Percentiles rank a stretch among this genome's conserved stretches.
phyloP scores from a whole-genome alignment of 2,888 invertebrate species.

The Drosophila mimetica region DNA sequence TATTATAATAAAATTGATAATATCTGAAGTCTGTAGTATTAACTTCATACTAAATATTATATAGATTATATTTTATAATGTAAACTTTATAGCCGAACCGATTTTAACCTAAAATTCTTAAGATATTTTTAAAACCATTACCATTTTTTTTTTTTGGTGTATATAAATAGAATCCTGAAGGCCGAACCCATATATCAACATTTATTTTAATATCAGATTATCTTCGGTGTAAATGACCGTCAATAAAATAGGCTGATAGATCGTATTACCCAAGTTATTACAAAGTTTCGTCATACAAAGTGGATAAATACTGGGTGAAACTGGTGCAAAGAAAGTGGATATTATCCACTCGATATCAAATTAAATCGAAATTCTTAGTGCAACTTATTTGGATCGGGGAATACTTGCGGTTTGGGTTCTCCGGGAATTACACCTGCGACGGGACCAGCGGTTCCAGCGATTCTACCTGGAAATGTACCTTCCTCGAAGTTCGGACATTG shows the following conservation, averaged over 20 bases:
- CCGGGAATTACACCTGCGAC: not conserved
- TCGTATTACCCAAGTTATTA: not conserved
- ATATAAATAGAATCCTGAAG: too few species aligned
- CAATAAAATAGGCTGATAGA: not conserved
- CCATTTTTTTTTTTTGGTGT: too few species aligned
- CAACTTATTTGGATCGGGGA: too few species aligned
- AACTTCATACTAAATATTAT: too few species aligned
- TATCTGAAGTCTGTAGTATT: too few species aligned
- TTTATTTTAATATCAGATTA: not conserved
- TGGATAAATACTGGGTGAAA: not conserved
- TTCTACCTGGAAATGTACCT: not conserved
- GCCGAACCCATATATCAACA: not conserved
- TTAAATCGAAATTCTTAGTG: not conserved
- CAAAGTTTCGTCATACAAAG: not conserved
- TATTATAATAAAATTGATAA: too few species aligned
- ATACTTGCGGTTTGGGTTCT: not conserved
- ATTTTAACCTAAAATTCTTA: too few species aligned
- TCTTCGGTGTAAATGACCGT: not conserved
- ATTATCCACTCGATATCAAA: not conserved
- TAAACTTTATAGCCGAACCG: too few species aligned
- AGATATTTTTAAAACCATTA: too few species aligned
- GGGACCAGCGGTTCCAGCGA: not conserved
- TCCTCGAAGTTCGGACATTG: constrained; percentile 10
- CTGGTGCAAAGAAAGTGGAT: not conserved
- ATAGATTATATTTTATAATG: too few species aligned